Evolutionary conservation across 2,888 invertebrate species (phyloP), one percentile per base, ranked within the genome.

Genomic region (Leucophora obtusa): DNA sequence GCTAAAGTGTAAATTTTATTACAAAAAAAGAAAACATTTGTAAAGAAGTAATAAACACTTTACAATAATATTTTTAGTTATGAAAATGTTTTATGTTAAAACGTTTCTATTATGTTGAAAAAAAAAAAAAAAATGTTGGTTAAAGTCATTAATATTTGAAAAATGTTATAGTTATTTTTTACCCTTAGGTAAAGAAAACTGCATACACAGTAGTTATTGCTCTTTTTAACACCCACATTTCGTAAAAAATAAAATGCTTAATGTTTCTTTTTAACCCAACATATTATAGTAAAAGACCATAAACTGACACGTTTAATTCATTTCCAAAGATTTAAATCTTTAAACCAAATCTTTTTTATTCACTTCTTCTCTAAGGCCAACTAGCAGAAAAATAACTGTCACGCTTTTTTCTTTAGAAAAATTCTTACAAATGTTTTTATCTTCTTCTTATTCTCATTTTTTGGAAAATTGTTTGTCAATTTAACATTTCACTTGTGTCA

Each of bases 231-330:
- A 77, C 81, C 77, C 77, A 72, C 80, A 69, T 43, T 53, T 21
- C 58, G 28, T 28, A 6, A 7, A 28, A 21, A 56, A 60, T 58
- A 76, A 66, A 47, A 54, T 71, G 65, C 53, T 59, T 56, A 66
- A 11, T 28, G 2, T 17, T 24, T 15, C 21, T 38, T 21, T 47
- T 33, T 65, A 14, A 35, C 11, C 2, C 53, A 33, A 65, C 18
- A 65, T 51, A 65, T 6, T 58, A 53, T 74, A 50, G 28, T 43
- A 59, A 79, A 60, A 60, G 70, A 51, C 62, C 62, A 75, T 77
- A 59, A 77, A 77, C 81, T 70, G 77, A 77, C 81, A 81, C 81
- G 81, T 81, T 81, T 81, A 77, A 62, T 69, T 81, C 81, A 81
- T 81, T 81, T 81, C 60, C 9, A 73, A 43, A 65, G 81, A 81